Conservation (phyloP, 2,113 vertebrate genomes). For the Electrona antarctica region DNA sequence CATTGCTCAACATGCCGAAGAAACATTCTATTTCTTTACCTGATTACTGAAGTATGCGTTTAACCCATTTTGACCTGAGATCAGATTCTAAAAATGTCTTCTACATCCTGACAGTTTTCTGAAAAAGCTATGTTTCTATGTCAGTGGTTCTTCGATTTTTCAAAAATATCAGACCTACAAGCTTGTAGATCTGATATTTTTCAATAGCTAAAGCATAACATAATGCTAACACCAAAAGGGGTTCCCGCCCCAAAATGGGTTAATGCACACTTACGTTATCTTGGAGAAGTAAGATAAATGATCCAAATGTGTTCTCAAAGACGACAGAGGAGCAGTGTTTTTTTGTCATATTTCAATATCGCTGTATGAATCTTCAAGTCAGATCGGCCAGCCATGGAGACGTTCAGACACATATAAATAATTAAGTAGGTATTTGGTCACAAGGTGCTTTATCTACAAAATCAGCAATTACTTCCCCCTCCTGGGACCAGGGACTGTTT, state of each 20-base stretch:
- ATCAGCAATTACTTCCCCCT: conserved; percentile 89
- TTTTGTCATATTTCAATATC: conserved; percentile 83
- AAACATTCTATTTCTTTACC: not conserved
- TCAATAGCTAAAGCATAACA: too few species aligned
- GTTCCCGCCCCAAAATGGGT: too few species aligned
- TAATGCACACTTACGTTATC: conserved; percentile 13
- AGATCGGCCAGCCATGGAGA: conserved; percentile 80
- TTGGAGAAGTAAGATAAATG: conserved; percentile 40
- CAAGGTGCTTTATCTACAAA: conserved; percentile 87
- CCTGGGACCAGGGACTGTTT: conserved; percentile 82
- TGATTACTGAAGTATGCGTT: conserved; percentile 1
- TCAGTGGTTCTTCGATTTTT: too few species aligned
- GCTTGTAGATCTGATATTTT: too few species aligned
- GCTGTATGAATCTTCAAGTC: conserved; percentile 79
- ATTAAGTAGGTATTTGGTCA: conserved; percentile 90
- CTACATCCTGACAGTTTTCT: too few species aligned
- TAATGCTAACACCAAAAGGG: too few species aligned
- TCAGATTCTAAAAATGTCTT: too few species aligned
- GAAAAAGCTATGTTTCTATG: too few species aligned
- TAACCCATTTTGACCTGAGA: too few species aligned
- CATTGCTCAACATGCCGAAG: conserved; percentile 7
- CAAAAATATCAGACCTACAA: too few species aligned
- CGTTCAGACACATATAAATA: conserved; percentile 82
- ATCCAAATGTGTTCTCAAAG: conserved; percentile 15
- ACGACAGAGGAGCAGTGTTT: conserved; percentile 16